Evolutionary conservation across 2,113 vertebrate species (phyloP).

Genomic region (Eublepharis macularius): DNA sequence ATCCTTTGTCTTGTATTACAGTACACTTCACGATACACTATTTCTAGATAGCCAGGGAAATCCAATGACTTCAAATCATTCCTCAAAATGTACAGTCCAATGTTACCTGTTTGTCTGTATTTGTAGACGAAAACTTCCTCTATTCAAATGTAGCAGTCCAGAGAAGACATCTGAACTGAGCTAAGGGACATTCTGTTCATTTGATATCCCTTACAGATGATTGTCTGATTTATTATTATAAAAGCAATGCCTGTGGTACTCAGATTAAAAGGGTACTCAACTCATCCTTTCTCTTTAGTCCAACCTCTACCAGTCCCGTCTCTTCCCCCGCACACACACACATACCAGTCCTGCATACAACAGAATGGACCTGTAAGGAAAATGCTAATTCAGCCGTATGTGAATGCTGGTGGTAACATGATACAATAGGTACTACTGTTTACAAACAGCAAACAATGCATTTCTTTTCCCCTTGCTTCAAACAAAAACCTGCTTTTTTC

Average conservation of each 20-base stretch:
- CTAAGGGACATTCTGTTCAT: constrained; percentile 24
- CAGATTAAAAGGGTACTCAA: neutral
- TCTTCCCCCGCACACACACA: too few species aligned
- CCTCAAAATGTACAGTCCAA: constrained; percentile 27
- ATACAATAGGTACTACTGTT: neutral
- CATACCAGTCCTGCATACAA: too few species aligned
- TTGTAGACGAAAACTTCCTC: constrained; percentile 33
- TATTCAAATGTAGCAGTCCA: neutral
- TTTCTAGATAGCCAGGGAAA: constrained; percentile 6
- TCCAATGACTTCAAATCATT: constrained; percentile 8
- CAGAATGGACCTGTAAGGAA: neutral
- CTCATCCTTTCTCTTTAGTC: neutral
- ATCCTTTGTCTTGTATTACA: constrained; percentile 20
- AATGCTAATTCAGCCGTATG: neutral
- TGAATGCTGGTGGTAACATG: neutral
- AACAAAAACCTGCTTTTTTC: neutral
- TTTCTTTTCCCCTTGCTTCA: neutral
- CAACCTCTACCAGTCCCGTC: neutral
- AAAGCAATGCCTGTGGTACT: neutral
- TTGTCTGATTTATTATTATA: neutral
- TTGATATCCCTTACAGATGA: constrained; percentile 7
- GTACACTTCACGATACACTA: constrained; percentile 1
- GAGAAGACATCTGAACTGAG: neutral
- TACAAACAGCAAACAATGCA: neutral
- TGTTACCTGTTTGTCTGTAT: neutral